A percentile compares a stretch with the other conserved stretches of the same genome.
phyloP scores from a whole-genome alignment of 2,113 vertebrate genomes.

The Nothobranchius kuhntae region DNA sequence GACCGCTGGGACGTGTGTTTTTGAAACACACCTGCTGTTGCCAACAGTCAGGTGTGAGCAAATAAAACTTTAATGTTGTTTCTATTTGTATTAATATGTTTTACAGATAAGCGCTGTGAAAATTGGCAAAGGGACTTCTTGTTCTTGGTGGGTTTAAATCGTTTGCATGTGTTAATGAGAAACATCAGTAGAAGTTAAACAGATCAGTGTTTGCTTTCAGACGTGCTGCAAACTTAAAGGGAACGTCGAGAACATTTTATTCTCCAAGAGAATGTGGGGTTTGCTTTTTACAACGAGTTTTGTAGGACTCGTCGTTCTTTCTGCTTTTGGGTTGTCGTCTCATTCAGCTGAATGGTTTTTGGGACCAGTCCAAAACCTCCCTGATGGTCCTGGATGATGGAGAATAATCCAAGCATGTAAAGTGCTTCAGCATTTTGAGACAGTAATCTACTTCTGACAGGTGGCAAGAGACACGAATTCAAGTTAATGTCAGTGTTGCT shows the following conservation, averaged over 20 bases:
- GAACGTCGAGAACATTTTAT: background rate
- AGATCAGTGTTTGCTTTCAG: background rate
- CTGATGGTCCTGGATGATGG: constrained; percentile 4
- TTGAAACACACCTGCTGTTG: constrained; percentile 7
- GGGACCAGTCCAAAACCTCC: background rate
- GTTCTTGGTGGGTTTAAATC: too few species aligned
- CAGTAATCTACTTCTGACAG: constrained; percentile 11
- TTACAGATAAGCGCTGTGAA: background rate
- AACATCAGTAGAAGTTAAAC: too few species aligned
- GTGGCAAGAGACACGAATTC: constrained; percentile 7
- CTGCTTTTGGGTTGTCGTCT: background rate
- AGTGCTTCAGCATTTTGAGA: background rate
- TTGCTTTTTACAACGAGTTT: too few species aligned
- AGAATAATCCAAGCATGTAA: constrained; percentile 10
- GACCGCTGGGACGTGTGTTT: constrained; percentile 12
- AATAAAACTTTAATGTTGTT: constrained; percentile 4
- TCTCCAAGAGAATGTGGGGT: too few species aligned
- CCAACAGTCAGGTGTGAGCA: constrained; percentile 5
- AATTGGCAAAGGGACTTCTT: background rate
- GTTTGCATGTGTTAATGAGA: too few species aligned
- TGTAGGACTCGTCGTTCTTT: background rate
- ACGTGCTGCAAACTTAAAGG: background rate
- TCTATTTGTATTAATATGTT: background rate
- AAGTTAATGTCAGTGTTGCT: constrained; percentile 14
- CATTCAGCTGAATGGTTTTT: background rate